Conservation (phyloP, 2,113 vertebrate genomes). For the Paraplagusia blochii region DNA sequence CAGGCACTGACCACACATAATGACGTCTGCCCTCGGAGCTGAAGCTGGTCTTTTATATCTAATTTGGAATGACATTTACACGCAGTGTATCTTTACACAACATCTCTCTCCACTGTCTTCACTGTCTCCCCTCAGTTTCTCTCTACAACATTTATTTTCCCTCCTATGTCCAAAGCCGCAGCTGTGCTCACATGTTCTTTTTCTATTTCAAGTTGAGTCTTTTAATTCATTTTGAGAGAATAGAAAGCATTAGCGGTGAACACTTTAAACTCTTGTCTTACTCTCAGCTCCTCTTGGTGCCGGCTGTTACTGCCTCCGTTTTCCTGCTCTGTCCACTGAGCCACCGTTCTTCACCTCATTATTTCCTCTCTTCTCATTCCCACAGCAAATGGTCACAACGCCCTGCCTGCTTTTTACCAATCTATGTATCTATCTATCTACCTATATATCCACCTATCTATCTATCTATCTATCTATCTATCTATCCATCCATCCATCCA, state of each 20-base stretch:
- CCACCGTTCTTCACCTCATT: conserved; percentile 21
- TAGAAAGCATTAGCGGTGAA: conserved; percentile 18
- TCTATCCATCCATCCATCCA: too few relatives aligned
- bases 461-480: too few relatives aligned
- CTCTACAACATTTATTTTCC: not conserved
- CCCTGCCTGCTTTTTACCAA: conserved; percentile 15
- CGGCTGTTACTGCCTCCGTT: conserved; percentile 4
- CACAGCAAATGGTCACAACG: conserved; percentile 30
- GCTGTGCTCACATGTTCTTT: not conserved
- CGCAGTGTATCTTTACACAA: conserved; percentile 29
- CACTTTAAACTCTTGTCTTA: conserved; percentile 21
- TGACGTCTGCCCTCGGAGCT: conserved; percentile 53
- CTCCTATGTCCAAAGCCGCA: not conserved
- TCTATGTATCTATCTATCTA: too few relatives aligned
- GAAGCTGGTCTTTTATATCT: conserved; percentile 45
- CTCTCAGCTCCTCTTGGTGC: conserved; percentile 14
- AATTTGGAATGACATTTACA: conserved; percentile 56
- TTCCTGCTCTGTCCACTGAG: conserved; percentile 10
- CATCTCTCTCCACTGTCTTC: conserved; percentile 8
- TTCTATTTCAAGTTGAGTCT: conserved; percentile 4
- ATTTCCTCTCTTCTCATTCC: conserved; percentile 16
- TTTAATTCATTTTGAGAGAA: conserved; percentile 6
- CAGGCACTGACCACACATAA: conserved; percentile 50
- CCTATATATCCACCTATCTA: too few relatives aligned
- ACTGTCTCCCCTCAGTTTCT: conserved; percentile 14